A percentile compares a stretch with the other conserved stretches of the same genome.
These are phyloP conservation scores for Ploceus nigricollis DNA, from an alignment of 2,113 vertebrate species.

Conservation along the genomic window DNA sequence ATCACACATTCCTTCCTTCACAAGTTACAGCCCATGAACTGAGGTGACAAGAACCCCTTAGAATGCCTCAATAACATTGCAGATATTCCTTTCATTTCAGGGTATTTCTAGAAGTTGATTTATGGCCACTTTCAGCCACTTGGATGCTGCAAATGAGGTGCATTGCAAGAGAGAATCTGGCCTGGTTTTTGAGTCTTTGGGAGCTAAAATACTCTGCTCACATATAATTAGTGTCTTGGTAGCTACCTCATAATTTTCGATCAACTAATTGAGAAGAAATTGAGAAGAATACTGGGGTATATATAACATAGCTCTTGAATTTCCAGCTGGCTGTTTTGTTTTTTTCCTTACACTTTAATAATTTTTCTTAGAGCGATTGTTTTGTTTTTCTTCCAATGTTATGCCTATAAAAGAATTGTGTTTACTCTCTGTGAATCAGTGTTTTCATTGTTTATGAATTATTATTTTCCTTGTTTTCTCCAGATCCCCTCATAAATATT, in stretches of 20 bases:
- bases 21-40: accelerated
- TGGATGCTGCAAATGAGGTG: neutral
- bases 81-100: neutral
- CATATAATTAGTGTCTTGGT: neutral
- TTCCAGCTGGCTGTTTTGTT: neutral
- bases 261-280: neutral
- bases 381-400: neutral
- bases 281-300: neutral
- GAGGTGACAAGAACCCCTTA: neutral
- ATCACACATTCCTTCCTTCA: neutral
- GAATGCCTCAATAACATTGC: neutral
- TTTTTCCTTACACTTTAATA: neutral
- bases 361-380: neutral
- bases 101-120: neutral
- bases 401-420: neutral
- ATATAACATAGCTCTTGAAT: neutral
- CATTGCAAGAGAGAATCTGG: neutral
- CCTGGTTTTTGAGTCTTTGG: neutral
- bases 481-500: neutral
- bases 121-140: neutral
- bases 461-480: neutral
- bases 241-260: neutral
- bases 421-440: neutral
- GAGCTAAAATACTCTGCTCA: neutral
- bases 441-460: neutral